Evolutionary conservation across 2,888 invertebrate species (phyloP).

Genomic region (Steinernema carpocapsae): DNA sequence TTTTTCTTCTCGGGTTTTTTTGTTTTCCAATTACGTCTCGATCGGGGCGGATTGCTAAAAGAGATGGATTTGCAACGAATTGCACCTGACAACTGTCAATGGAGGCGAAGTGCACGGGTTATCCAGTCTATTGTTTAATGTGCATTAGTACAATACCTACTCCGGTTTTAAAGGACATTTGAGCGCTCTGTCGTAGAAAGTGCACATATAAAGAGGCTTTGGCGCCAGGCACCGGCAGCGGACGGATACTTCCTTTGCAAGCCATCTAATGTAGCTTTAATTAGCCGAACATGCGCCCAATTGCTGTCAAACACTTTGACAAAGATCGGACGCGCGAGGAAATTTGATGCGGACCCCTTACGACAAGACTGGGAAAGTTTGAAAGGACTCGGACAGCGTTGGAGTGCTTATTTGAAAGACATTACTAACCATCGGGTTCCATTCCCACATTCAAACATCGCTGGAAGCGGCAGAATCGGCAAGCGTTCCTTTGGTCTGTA

Average conservation of each 20-base stretch:
- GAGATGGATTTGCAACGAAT: conserved; percentile 21
- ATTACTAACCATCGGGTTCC: conserved; percentile 58
- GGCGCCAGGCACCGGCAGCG: neutral
- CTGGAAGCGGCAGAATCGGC: conserved; percentile 65
- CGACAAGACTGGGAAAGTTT: too few relatives aligned
- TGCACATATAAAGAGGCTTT: conserved; percentile 1
- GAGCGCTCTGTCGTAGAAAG: neutral
- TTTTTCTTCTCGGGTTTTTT: conserved; percentile 66
- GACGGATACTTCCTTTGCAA: neutral
- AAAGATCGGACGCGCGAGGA: neutral
- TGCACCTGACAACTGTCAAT: conserved; percentile 22
- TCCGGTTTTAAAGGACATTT: conserved; percentile 6
- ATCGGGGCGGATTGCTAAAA: conserved; percentile 66
- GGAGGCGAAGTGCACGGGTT: neutral
- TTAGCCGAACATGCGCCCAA: conserved; percentile 13
- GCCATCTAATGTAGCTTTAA: neutral
- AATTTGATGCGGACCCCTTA: too few relatives aligned
- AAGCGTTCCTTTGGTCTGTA: conserved; percentile 65
- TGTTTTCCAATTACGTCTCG: conserved; percentile 67
- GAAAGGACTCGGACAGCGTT: too few relatives aligned
- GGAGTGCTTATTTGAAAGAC: neutral
- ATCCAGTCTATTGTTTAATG: conserved; percentile 23
- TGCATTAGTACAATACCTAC: conserved; percentile 11
- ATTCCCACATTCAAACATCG: conserved; percentile 66
- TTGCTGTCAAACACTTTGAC: neutral